Base-by-base conservation (phyloP, 2,113 vertebrate species). In the Larimichthys crocea region DNA sequence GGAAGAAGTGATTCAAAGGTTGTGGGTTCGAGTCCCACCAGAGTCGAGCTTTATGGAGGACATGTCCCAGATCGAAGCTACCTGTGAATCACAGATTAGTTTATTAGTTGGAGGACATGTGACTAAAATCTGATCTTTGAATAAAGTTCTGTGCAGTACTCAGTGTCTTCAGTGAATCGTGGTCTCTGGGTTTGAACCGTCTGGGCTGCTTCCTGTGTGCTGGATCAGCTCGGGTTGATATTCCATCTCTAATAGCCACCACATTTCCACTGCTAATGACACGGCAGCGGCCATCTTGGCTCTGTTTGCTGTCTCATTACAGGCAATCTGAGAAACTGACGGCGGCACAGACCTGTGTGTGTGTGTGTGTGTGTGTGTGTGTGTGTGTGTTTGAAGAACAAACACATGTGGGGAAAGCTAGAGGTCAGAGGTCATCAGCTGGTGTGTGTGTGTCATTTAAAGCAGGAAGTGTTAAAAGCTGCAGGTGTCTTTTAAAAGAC, bases 251-350 rank as follows among this genome's bases (percentile, higher is more conserved):
- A 88, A 86, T 82, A 83, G 71, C 46, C 5, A 90, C 90, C 90
- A 88, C 86, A 88, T 90, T 92, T 92, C 88, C 88, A 92, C 88
- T 80, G 86, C 84, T 88, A 80, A 91, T 87, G 86, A 87, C 76
- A 88, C 69, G 0, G 83, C 56, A n/a, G 84, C 79, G 1, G 85
- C 85, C 81, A 84, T 89, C 63, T 86, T 88, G 88, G 90, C 90
- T 90, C 79, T 0, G 52, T 1, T 4, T 5, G 16, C 80, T 5
- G 52, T 76, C 80, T 90, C 76, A 89, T 92, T 90, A 90, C 61
- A 82, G 75, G 85, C 66, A 73, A 83, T 83, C 70, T 84, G 88
- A 87, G 79, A 83, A 83, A 78, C 66, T 48, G 20, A 63, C 49
- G 49, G 75, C 52, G 35, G 79, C 63, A 48, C 10, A 42, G 61